Evolutionary conservation across 2,888 invertebrate species (phyloP).

Genomic region (Vanessa cardui): DNA sequence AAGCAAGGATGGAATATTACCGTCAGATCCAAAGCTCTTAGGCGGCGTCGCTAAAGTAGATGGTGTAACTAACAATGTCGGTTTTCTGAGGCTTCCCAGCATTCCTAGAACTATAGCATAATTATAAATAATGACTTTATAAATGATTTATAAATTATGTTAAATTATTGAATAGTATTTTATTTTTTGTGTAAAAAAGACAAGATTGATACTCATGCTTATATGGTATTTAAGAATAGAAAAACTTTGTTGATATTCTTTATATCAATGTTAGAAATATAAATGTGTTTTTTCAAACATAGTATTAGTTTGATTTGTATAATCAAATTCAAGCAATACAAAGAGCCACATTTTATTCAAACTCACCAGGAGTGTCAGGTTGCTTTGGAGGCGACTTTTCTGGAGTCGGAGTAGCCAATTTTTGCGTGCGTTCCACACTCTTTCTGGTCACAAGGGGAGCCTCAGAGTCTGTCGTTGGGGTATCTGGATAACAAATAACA

Average conservation of each 20-base stretch:
- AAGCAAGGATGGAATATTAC: conserved; percentile 49
- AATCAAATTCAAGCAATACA: conserved; percentile 10
- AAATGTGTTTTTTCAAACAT: no score
- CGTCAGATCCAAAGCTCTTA: conserved; percentile 76
- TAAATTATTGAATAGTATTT: no score
- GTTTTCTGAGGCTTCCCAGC: conserved; percentile 68
- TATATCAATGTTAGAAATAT: no score
- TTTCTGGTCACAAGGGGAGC: conserved; percentile 54
- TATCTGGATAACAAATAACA: conserved; percentile 51
- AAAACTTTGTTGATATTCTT: no score
- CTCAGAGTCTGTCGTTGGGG: conserved; percentile 72
- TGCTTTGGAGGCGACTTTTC: conserved; percentile 68
- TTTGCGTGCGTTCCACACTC: conserved; percentile 63
- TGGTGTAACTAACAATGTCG: conserved; percentile 67
- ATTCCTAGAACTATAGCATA: conserved; percentile 62
- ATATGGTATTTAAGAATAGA: no score
- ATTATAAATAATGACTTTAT: neutral
- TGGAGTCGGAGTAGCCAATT: conserved; percentile 66
- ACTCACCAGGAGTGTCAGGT: conserved; percentile 44
- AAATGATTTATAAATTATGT: no score
- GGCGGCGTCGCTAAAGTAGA: conserved; percentile 59
- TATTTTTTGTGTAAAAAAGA: no score
- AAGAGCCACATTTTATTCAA: conserved; percentile 21
- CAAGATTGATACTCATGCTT: no score
- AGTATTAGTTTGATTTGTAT: neutral